These are phyloP conservation scores for Puma concolor DNA, from an alignment of 2,113 vertebrate species.

Conservation along the genomic window DNA sequence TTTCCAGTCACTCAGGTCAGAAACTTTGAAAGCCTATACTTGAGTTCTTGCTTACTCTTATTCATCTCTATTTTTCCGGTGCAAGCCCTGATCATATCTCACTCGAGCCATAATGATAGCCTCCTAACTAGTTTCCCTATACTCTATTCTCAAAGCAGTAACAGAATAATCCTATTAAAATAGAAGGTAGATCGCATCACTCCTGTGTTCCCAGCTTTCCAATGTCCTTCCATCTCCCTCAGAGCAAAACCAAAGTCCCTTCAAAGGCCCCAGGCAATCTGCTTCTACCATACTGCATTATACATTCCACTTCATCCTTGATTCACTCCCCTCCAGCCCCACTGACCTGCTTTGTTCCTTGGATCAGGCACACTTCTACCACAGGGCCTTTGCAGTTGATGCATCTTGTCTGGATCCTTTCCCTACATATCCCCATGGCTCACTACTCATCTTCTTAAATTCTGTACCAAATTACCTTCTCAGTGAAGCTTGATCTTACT, in stretches of 20 bases:
- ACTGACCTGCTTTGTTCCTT: not conserved
- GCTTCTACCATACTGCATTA: accelerated
- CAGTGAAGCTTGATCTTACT: not conserved
- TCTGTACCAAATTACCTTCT: not conserved
- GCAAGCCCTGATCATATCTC: not conserved
- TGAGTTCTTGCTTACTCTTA: not conserved
- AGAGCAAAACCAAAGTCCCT: not conserved
- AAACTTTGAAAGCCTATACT: not conserved
- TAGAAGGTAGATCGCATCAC: not conserved
- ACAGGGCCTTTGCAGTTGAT: not conserved
- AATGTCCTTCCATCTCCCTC: not conserved
- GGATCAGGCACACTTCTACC: not conserved
- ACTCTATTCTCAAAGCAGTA: not conserved
- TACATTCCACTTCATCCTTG: not conserved
- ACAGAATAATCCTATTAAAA: not conserved
- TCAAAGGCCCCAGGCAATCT: not conserved
- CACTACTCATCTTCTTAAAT: not conserved
- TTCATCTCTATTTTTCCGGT: not conserved
- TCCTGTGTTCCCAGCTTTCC: not conserved
- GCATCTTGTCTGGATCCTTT: not conserved
- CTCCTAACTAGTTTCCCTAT: not conserved
- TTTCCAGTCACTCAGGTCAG: not conserved
- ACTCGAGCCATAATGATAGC: not conserved
- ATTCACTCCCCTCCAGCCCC: not conserved
- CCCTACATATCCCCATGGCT: not conserved